Percentiles rank a stretch among this genome's conserved stretches.
These are phyloP conservation scores for Gnathonemus longibarbis DNA, from an alignment of 2,113 vertebrate species.

Conservation along the genomic window DNA sequence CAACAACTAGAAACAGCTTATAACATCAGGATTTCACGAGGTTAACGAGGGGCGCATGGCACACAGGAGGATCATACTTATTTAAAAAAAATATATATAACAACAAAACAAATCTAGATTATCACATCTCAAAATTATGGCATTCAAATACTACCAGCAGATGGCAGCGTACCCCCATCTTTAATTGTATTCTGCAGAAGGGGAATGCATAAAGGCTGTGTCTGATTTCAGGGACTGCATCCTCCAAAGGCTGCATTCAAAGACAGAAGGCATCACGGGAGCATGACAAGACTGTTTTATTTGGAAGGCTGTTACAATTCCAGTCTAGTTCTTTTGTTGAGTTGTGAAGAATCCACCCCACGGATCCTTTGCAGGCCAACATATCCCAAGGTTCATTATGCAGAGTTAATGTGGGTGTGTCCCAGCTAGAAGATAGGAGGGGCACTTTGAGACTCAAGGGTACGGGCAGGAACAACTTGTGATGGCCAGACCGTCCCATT, in stretches of 20 bases:
- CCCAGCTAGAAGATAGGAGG: neutral
- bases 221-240: neutral
- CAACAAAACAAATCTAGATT: neutral
- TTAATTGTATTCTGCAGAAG: neutral
- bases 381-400: neutral
- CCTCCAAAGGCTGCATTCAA: neutral
- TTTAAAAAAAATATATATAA: neutral
- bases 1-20: too few species aligned
- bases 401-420: neutral
- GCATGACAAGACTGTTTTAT: neutral
- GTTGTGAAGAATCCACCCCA: neutral
- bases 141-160: conserved; percentile 11
- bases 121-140: neutral
- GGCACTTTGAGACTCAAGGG: neutral
- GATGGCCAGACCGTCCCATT: neutral
- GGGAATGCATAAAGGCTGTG: neutral
- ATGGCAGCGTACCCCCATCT: conserved; percentile 15
- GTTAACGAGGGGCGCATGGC: too few species aligned
- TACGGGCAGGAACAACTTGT: neutral
- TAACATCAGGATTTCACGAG: too few species aligned
- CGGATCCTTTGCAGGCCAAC: neutral
- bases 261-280: neutral
- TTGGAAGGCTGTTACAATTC: neutral
- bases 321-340: neutral
- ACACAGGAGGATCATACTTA: neutral